Percentiles rank a stretch among this genome's conserved stretches.
Conservation (phyloP, 2,797 vertebrate species). For the Micrastur ruficollis region DNA sequence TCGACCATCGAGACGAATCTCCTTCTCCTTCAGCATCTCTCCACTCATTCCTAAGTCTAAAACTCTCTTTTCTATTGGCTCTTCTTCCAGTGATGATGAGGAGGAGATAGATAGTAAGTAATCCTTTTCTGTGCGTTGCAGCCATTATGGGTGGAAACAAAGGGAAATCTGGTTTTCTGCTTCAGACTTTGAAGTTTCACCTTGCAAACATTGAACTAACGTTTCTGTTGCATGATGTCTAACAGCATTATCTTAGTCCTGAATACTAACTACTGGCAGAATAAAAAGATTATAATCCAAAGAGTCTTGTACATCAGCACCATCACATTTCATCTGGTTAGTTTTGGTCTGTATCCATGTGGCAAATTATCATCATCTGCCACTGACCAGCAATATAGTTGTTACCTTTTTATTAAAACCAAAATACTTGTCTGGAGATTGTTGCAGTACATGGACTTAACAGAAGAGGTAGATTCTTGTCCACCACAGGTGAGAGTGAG, state of each 20-base stretch:
- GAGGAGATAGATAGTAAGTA: slow-evolving; percentile 90
- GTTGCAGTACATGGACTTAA: background rate
- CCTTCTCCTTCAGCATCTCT: slow-evolving; percentile 92
- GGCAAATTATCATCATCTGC: background rate
- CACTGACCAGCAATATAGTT: background rate
- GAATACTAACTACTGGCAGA: background rate
- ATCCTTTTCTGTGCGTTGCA: background rate
- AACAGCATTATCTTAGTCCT: background rate
- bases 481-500: background rate
- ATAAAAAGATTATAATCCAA: background rate
- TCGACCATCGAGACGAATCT: slow-evolving; percentile 84
- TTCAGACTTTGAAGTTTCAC: background rate
- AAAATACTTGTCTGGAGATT: background rate
- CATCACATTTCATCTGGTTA: background rate
- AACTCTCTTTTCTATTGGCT: slow-evolving; percentile 85
- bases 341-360: background rate
- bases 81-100: slow-evolving; percentile 93
- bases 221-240: background rate
- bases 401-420: background rate
- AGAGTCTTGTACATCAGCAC: background rate
- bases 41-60: slow-evolving; percentile 91
- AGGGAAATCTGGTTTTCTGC: background rate
- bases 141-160: slow-evolving; percentile 1
- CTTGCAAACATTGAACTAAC: background rate
- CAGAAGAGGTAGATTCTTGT: background rate